phyloP scores from a whole-genome alignment of 2,888 invertebrate genomes.

The Drosophila prolongata region DNA sequence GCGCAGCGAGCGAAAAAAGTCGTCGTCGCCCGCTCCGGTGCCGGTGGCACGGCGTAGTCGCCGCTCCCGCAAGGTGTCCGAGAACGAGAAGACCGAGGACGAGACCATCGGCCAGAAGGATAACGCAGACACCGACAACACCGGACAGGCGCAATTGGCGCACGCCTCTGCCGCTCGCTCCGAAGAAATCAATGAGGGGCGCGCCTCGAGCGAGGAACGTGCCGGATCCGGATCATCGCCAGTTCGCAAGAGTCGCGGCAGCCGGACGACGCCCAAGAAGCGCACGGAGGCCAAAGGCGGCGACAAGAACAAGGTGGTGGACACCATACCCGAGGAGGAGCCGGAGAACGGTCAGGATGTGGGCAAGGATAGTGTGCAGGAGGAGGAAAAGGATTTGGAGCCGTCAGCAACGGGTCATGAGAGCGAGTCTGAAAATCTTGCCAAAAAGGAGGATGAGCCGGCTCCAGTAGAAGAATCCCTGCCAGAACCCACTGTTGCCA shows the following conservation, averaged over 20 bases:
- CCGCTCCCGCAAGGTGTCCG: conserved; percentile 74
- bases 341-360: conserved; percentile 83
- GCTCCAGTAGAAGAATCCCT: conserved; percentile 7
- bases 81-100: conserved; percentile 69
- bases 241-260: conserved; percentile 67
- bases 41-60: conserved; percentile 76
- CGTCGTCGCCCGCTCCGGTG: conserved; percentile 87
- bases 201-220: conserved; percentile 70
- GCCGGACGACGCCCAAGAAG: conserved; percentile 72
- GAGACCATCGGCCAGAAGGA: conserved; percentile 46
- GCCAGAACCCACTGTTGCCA: conserved; percentile 19
- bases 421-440: background rate
- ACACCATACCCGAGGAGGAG: conserved; percentile 86
- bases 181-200: conserved; percentile 61
- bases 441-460: conserved; percentile 31
- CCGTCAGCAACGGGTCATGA: background rate
- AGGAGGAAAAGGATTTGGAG: conserved; percentile 43
- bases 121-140: conserved; percentile 5
- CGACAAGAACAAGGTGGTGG: conserved; percentile 85
- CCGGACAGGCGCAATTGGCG: conserved; percentile 3
- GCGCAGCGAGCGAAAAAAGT: conserved; percentile 89
- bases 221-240: conserved; percentile 35
- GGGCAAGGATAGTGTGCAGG: conserved; percentile 7
- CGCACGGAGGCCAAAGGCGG: conserved; percentile 71
- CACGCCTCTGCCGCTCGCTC: background rate